Evolutionary conservation across 2,113 vertebrate genomes (phyloP).

Genomic region (Clarias gariepinus): DNA sequence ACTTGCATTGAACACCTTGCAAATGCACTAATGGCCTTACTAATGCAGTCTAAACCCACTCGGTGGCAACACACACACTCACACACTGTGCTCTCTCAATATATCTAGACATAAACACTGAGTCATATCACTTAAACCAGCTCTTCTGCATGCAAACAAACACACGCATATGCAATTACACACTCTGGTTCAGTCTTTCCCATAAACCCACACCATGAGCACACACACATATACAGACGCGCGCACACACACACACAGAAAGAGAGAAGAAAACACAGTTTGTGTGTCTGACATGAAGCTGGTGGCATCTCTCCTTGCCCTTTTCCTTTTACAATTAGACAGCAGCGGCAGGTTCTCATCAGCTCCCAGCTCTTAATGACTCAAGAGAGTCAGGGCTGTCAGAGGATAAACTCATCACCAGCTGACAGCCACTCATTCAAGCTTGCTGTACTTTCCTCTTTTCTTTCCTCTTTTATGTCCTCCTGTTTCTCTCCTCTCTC

Average conservation of each 20-base stretch:
- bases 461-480: slow-evolving; percentile 1
- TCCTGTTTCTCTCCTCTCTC: neutral
- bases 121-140: slow-evolving; percentile 41
- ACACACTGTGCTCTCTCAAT: slow-evolving; percentile 47
- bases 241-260: slow-evolving; percentile 9
- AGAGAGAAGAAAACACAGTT: neutral
- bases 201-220: neutral
- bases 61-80: slow-evolving; percentile 61
- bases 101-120: slow-evolving; percentile 39
- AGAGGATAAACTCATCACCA: slow-evolving; percentile 71
- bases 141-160: slow-evolving; percentile 35
- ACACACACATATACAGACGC: slow-evolving; percentile 27
- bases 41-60: slow-evolving; percentile 71
- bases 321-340: slow-evolving; percentile 63
- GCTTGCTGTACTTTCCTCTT: slow-evolving; percentile 8
- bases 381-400: slow-evolving; percentile 67
- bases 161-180: slow-evolving; percentile 36
- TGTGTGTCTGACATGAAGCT: slow-evolving; percentile 14
- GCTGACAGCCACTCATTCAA: slow-evolving; percentile 63
- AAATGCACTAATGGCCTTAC: slow-evolving; percentile 72
- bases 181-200: neutral
- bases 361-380: slow-evolving; percentile 67
- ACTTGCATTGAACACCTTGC: slow-evolving; percentile 68
- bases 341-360: slow-evolving; percentile 68
- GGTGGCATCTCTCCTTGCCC: slow-evolving; percentile 47